These are phyloP conservation scores for Acrocephalus kingi DNA, from an alignment of 2,113 vertebrate genomes.

Conservation along the genomic window DNA sequence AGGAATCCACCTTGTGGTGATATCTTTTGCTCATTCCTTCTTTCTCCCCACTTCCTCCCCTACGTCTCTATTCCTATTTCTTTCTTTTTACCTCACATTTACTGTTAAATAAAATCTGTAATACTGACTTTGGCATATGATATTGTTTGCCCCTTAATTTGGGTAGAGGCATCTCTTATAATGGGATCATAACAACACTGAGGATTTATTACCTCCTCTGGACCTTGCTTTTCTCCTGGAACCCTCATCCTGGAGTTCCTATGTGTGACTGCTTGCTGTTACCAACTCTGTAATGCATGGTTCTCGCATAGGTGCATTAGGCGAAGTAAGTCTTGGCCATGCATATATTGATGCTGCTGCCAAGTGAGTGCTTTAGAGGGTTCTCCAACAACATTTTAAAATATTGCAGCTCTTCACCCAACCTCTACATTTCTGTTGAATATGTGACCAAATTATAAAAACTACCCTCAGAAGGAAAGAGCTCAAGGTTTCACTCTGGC, in stretches of 20 bases:
- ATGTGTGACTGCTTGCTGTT: background rate
- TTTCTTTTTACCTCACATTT: background rate
- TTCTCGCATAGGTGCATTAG: slow-evolving; percentile 1
- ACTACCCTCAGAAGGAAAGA: background rate
- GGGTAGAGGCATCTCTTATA: background rate
- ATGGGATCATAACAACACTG: background rate
- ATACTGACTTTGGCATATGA: background rate
- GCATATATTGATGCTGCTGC: background rate
- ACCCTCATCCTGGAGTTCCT: background rate
- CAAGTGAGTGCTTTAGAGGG: background rate
- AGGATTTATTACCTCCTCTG: background rate
- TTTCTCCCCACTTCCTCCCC: background rate
- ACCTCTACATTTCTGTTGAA: background rate
- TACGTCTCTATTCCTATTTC: background rate
- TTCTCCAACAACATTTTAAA: background rate
- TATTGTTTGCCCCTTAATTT: background rate
- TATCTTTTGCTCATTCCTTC: background rate
- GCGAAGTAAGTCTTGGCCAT: slow-evolving; percentile 14
- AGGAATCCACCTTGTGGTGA: background rate
- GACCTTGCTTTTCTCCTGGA: background rate
- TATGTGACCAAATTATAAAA: background rate
- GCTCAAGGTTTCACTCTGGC: background rate
- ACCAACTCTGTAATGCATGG: background rate
- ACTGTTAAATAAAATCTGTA: background rate
- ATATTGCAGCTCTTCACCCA: background rate